Evolutionary conservation across 2,888 invertebrate species (phyloP).

Genomic region (Aspidiotus rigidus): DNA sequence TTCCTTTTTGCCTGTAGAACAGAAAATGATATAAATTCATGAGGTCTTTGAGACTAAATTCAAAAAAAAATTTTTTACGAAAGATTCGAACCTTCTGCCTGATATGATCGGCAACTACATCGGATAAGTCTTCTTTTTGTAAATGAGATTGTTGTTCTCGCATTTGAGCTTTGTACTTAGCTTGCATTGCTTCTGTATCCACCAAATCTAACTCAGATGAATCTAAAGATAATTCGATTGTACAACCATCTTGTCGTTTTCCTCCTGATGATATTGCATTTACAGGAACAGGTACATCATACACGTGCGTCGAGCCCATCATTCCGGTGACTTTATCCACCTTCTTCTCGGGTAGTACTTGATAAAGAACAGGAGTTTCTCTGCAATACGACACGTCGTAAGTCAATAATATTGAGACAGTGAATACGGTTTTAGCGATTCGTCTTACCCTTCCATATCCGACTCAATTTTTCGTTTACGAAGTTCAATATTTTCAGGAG

Average conservation of each 20-base stretch:
- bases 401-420: neutral
- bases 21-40: too few relatives aligned
- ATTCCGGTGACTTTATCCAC: slow-evolving; percentile 76
- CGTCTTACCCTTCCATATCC: slow-evolving; percentile 82
- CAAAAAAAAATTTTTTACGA: too few relatives aligned
- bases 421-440: neutral
- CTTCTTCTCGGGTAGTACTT: slow-evolving; percentile 89
- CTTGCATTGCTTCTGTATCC: slow-evolving; percentile 92
- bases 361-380: slow-evolving; percentile 90
- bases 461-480: slow-evolving; percentile 93
- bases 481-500: slow-evolving; percentile 96
- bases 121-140: slow-evolving; percentile 89
- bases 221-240: slow-evolving; percentile 90
- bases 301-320: slow-evolving; percentile 97
- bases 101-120: slow-evolving; percentile 97
- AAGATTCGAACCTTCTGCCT: slow-evolving; percentile 67
- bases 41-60: too few relatives aligned
- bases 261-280: slow-evolving; percentile 24
- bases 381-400: slow-evolving; percentile 48
- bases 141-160: slow-evolving; percentile 81
- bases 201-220: slow-evolving; percentile 89
- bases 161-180: slow-evolving; percentile 90
- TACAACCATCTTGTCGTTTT: slow-evolving; percentile 50
- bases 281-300: slow-evolving; percentile 72
- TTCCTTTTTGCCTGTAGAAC: slow-evolving; percentile 43